These are phyloP conservation scores for Platichthys flesus DNA, from an alignment of 2,113 vertebrate species.

Conservation along the genomic window DNA sequence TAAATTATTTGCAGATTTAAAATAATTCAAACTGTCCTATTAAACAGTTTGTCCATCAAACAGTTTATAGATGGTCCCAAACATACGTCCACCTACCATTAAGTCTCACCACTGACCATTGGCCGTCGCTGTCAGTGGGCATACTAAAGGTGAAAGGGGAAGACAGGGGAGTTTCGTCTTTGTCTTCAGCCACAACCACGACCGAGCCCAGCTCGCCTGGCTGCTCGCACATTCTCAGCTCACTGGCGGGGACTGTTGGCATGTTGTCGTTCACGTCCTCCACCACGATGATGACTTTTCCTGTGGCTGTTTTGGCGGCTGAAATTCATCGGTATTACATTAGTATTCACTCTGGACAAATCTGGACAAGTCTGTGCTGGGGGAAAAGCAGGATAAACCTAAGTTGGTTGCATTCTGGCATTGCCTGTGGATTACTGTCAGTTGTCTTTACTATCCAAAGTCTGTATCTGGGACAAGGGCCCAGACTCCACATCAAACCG, in stretches of 20 bases:
- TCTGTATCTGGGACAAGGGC: neutral
- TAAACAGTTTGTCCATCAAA: neutral
- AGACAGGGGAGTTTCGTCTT: constrained; percentile 77
- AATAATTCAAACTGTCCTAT: neutral
- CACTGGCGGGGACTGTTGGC: constrained; percentile 61
- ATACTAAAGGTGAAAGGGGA: constrained; percentile 83
- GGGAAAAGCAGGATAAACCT: neutral
- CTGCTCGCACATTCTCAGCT: constrained; percentile 81
- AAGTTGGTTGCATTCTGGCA: neutral
- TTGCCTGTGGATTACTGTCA: neutral
- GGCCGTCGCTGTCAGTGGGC: constrained; percentile 42
- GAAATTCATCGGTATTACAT: constrained; percentile 12
- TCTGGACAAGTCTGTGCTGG: neutral
- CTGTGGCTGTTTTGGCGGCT: constrained; percentile 87
- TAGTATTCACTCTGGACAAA: neutral
- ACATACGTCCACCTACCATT: constrained; percentile 77
- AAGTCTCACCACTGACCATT: constrained; percentile 77
- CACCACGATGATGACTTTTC: constrained; percentile 85
- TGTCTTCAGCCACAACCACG: constrained; percentile 77
- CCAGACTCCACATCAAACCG: neutral
- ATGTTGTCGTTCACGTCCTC: constrained; percentile 85
- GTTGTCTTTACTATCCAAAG: neutral
- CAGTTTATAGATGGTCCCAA: too few relatives aligned
- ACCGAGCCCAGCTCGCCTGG: constrained; percentile 71
- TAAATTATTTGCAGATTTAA: neutral